Percentiles rank a stretch among this genome's conserved stretches.
These are phyloP conservation scores for Notospermus geniculatus DNA, from an alignment of 1,140 invertebrate species.

Conservation along the genomic window DNA sequence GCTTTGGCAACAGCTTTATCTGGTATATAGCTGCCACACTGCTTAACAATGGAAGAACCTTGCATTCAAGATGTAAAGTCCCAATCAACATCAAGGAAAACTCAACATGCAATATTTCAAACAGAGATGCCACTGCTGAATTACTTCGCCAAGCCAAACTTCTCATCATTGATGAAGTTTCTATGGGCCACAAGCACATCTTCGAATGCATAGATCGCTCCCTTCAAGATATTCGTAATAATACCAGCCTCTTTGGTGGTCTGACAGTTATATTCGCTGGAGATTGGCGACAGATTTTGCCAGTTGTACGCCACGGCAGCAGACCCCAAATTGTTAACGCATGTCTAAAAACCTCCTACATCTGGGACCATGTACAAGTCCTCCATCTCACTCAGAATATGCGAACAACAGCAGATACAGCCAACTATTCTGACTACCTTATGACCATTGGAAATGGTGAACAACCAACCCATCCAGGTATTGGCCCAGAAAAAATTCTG, in stretches of 20 bases:
- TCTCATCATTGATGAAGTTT: slow-evolving; percentile 5
- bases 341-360: background rate
- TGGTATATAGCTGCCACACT: slow-evolving; percentile 46
- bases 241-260: background rate
- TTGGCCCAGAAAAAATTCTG: background rate
- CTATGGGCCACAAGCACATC: slow-evolving; percentile 7
- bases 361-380: background rate
- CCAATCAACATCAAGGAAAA: slow-evolving; percentile 14
- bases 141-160: slow-evolving; percentile 15
- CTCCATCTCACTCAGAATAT: slow-evolving; percentile 4
- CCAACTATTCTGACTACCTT: background rate
- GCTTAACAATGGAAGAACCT: slow-evolving; percentile 30
- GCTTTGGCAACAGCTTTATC: slow-evolving; percentile 24
- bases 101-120: slow-evolving; percentile 8
- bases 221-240: slow-evolving; percentile 5
- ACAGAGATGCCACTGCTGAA: slow-evolving; percentile 18
- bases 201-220: slow-evolving; percentile 8
- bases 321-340: slow-evolving; percentile 1
- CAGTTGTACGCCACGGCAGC: background rate
- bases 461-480: background rate
- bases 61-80: slow-evolving; percentile 27
- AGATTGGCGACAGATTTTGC: slow-evolving; percentile 4
- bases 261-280: background rate
- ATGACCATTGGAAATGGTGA: slow-evolving; percentile 1
- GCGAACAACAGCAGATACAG: background rate